Evolutionary conservation across 2,797 vertebrate species (phyloP), one percentile per base, ranked within the genome.

Genomic region (Cynopterus sphinx): DNA sequence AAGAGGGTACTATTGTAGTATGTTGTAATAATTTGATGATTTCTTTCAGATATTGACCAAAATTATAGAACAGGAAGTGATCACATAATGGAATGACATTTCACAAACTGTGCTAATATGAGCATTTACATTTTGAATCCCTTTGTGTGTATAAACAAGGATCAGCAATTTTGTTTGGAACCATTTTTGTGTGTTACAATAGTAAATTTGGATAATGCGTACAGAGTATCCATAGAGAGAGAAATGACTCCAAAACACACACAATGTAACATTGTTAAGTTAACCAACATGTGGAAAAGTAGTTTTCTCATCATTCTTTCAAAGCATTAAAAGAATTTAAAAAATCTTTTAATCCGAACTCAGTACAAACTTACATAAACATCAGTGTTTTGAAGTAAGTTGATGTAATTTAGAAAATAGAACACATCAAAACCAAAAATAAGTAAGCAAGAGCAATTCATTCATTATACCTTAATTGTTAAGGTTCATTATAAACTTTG

Each of bases 121-220:
- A 90, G 49, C 19, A 28, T 70, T 91, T 84, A 21, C 63, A 81
- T 87, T 74, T 95, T 77, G 24, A 67, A 91, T 71, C 4, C 15
- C 53, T 91, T 70, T 85, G 6, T 96, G 26, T n/a, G 22, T 85
- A 11, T 87, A 88, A 91, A 70, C 19, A 96, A 86, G 10, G 33
- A 53, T 82, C 17, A 82, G 7, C 43, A 85, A 55, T 81, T 24
- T 93, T 91, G 17, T 65, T 90, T 77, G 59, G 73, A 74, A 33
- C 5, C 16, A 74, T 67, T 67, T 89, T 90, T 84, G 11, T 28
- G 21, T 85, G 10, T 82, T 16, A 61, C 53, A 67, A 85, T 61
- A 91, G 55, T 85, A 85, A 71, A 24, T 93, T 59, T 82, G 59
- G 41, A 36, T 61, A 86, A 82, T 93, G 12, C 31, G 67, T 75